Evolutionary conservation across 2,888 invertebrate genomes (phyloP).

Genomic region (Drosophila atroscutellata): DNA sequence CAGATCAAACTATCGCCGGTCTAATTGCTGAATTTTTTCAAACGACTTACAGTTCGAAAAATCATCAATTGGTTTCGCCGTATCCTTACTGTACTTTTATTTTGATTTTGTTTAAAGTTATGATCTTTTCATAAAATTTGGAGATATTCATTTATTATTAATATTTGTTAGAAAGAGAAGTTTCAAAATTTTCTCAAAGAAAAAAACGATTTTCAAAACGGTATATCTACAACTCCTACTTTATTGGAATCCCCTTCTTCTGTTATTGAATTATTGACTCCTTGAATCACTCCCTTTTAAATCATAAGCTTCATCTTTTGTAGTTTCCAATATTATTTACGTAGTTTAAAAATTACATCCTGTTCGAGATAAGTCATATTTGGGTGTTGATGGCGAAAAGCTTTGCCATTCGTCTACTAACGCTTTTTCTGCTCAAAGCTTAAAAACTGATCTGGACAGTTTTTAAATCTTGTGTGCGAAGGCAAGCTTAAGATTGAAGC

Average conservation of each 20-base stretch:
- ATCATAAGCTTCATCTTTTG: neutral
- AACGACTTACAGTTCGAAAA: neutral
- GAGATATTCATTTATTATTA: too few relatives aligned
- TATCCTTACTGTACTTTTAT: too few relatives aligned
- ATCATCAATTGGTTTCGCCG: neutral
- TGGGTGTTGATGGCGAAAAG: too few relatives aligned
- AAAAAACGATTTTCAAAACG: too few relatives aligned
- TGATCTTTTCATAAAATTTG: neutral
- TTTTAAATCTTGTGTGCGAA: neutral
- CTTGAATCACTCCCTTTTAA: neutral
- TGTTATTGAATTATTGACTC: neutral
- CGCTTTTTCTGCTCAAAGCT: neutral
- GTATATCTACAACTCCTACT: too few relatives aligned
- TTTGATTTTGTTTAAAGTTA: neutral
- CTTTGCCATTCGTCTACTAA: neutral
- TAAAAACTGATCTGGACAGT: neutral
- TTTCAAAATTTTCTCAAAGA: too few relatives aligned
- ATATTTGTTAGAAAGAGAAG: neutral
- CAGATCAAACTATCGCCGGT: neutral
- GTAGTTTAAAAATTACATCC: neutral
- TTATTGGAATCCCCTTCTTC: neutral
- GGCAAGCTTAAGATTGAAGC: neutral
- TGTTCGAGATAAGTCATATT: too few relatives aligned
- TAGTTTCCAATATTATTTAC: neutral
- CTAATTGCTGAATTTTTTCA: neutral